Evolutionary conservation across 2,888 invertebrate genomes (phyloP).

Genomic region (Cryptus viduatorius): DNA sequence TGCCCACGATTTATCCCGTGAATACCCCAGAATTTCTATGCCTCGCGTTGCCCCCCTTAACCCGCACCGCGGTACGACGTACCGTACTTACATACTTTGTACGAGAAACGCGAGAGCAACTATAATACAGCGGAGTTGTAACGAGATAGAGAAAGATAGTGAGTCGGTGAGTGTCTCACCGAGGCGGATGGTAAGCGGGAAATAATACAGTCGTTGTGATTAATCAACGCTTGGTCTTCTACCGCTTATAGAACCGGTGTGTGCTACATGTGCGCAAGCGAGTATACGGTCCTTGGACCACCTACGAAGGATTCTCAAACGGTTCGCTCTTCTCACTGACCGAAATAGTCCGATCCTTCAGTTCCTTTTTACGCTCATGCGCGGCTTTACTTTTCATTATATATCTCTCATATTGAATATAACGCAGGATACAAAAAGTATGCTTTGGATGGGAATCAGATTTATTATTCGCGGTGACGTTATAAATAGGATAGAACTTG

Average conservation of each 20-base stretch:
- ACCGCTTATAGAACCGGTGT: conserved; percentile 35
- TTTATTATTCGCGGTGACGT: conserved; percentile 25
- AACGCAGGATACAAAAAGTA: no score
- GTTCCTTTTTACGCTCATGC: conserved; percentile 1
- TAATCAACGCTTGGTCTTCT: conserved; percentile 79
- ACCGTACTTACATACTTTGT: conserved; percentile 45
- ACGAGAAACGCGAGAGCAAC: conserved; percentile 42
- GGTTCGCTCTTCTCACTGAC: conserved; percentile 26
- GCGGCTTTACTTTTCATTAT: conserved; percentile 12
- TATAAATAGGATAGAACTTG: conserved; percentile 16
- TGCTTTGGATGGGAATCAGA: not conserved
- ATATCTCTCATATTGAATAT: conserved; percentile 5
- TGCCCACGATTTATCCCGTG: conserved; percentile 80
- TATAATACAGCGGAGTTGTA: conserved; percentile 18
- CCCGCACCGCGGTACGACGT: not conserved
- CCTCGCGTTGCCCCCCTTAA: conserved; percentile 24
- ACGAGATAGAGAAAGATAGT: conserved; percentile 37
- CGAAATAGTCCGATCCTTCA: conserved; percentile 3
- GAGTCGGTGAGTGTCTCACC: conserved; percentile 46
- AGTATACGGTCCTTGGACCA: conserved; percentile 64
- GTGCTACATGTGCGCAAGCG: conserved; percentile 44
- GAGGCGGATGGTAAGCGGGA: conserved; percentile 76
- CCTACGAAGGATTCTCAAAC: conserved; percentile 64
- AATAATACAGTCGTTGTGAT: conserved; percentile 84
- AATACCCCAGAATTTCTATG: conserved; percentile 78